A percentile compares a stretch with the other conserved stretches of the same genome.
Conservation (phyloP, 2,888 invertebrate genomes). For the Heterodera filipjevi region DNA sequence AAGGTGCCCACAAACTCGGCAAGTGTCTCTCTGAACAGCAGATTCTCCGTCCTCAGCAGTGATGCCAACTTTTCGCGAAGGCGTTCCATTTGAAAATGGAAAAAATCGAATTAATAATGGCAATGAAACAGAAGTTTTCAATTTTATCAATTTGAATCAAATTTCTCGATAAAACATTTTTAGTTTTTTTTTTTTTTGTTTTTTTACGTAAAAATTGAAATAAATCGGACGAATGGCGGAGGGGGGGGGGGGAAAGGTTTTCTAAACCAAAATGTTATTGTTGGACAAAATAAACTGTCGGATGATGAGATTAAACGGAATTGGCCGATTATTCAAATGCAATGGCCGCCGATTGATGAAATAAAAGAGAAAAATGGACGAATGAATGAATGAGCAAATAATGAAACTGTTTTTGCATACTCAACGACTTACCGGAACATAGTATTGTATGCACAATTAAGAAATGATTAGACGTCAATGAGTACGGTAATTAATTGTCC, state of each 20-base stretch:
- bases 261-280: not conserved
- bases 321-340: conserved; percentile 3
- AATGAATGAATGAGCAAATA: not conserved
- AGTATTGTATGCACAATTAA: too few relatives aligned
- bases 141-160: too few relatives aligned
- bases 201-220: not conserved
- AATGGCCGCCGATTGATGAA: not conserved
- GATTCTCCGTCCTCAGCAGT: conserved; percentile 41
- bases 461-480: too few relatives aligned
- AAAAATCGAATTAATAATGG: too few relatives aligned
- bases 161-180: too few relatives aligned
- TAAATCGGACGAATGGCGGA: too few relatives aligned
- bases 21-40: conserved; percentile 50
- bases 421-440: too few relatives aligned
- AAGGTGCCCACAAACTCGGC: conserved; percentile 63
- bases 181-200: too few relatives aligned
- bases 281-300: not conserved
- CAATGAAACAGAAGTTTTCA: not conserved
- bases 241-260: too few relatives aligned
- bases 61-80: conserved; percentile 44
- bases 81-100: conserved; percentile 36
- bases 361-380: too few relatives aligned
- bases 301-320: not conserved
- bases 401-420: not conserved
- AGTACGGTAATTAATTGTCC: too few relatives aligned